Base-by-base conservation (phyloP, 2,888 invertebrate genomes). In the Catocala sponsa region DNA sequence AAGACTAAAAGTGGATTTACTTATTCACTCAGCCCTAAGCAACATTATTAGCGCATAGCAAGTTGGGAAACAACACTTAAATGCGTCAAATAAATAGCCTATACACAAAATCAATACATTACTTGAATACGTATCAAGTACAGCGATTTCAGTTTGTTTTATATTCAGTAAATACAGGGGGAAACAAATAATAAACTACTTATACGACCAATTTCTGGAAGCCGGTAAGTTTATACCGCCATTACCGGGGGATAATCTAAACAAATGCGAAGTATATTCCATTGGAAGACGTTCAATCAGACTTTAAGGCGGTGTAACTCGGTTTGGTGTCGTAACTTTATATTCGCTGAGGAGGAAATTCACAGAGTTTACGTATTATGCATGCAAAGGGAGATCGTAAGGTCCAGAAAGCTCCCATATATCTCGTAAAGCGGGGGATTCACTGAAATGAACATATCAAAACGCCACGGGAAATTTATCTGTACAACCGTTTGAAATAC, bases 261-360 rank as follows among this genome's bases (percentile, higher is more conserved):
- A 88, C 81, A 85, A 87, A 89, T 82, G 85, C 73, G 81, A 79
- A 81, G 80, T 83, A 81, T 83, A 83, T 83, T 79, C 82, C 78
- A 80, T 80, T 76, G 79, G 70, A 83, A 82, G 82, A 74, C 85
- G 81, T 83, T 88, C 86, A 85, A 87, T 87, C 86, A 87, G 84
- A 85, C 82, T 86, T 82, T 83, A 84, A 82, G 82, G 79, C 82
- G 67, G 60, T 79, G 80, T 79, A 74, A 79, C 81, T 81, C 68
- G 74, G 70, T 79, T 76, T 72, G 72, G 73, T 76, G 80, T 81
- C 81, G 85, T 84, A 85, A 89, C 87, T 91, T 89, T 89, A 87
- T 90, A 89, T 90, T 85, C 84, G 85, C 86, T 84, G 85, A 86
- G 82, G 74, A 87, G 72, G 84, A 82, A 85, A 84, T 88, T 85